Evolutionary conservation across 2,888 invertebrate species (phyloP).

Genomic region (Cheilosia grossa): DNA sequence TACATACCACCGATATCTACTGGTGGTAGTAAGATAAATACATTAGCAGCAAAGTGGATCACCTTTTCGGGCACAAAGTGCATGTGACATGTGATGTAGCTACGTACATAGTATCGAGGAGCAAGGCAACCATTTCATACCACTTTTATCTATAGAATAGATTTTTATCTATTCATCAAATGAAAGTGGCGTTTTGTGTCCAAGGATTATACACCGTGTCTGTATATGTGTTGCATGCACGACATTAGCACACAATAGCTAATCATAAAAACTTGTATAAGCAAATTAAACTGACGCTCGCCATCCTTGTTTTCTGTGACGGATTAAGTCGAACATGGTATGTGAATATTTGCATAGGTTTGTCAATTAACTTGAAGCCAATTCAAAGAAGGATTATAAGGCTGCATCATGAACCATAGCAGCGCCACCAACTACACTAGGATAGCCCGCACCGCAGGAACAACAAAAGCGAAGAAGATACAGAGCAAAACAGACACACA

Average conservation of each 20-base stretch:
- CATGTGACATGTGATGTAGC: constrained; percentile 21
- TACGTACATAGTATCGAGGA: constrained; percentile 1
- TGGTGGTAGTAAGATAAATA: constrained; percentile 14
- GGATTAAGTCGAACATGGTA: constrained; percentile 33
- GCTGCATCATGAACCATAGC: neutral
- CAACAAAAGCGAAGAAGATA: constrained; percentile 1
- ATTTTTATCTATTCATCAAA: constrained; percentile 43
- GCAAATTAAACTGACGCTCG: constrained; percentile 33
- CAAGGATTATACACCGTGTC: neutral
- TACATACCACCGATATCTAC: constrained; percentile 11
- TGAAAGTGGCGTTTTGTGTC: constrained; percentile 20
- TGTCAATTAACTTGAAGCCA: constrained; percentile 59
- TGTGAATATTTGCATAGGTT: constrained; percentile 60
- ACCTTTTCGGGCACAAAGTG: constrained; percentile 37
- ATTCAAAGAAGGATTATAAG: constrained; percentile 57
- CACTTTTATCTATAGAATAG: constrained; percentile 1
- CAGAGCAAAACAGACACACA: constrained; percentile 12
- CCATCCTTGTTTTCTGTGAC: constrained; percentile 2
- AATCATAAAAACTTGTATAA: constrained; percentile 23
- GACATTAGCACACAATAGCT: constrained; percentile 16
- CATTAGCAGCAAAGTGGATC: constrained; percentile 39
- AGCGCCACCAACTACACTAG: neutral
- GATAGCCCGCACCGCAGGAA: constrained; percentile 13
- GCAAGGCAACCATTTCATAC: constrained; percentile 4
- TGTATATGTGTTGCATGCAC: constrained; percentile 10